Base-by-base conservation (phyloP, 2,113 vertebrate genomes). In the Pseudonaja textilis region DNA sequence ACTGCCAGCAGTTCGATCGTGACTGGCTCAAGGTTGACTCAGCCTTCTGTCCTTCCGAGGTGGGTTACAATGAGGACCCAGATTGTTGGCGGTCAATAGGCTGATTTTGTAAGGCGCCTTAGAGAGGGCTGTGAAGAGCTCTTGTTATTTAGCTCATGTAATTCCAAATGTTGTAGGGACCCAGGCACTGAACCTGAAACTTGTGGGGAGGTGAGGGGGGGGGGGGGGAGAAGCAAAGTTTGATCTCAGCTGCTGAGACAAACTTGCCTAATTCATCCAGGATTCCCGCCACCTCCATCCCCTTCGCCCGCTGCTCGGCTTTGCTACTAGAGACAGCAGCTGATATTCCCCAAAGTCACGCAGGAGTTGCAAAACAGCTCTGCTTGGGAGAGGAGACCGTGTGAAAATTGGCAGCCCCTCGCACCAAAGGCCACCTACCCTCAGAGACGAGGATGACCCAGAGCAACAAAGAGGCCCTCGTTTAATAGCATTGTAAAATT, bases 401-500 rank as follows among this genome's bases (percentile, higher is more conserved):
- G 93, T 90, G 95, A 96, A 96, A 97, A 95, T 85, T 95, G 94
- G 95, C 95, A 94, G 69, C 96, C 94, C 95, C 94, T 95, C 96
- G 94, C 94, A 97, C 95, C 85, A 10, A 92, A 94, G 96, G 88
- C 96, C 94, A 96, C 97, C 97, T 96, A 93, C 95, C 95, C 95
- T 94, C 95, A 95, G 96, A 94, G 29, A 93, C 88, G 94, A 97
- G 96, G 96, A 97, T 94, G 96, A 96, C 97, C 96, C 96, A 52
- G 96, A 95, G 96, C 97, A 95, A 96, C 94, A 96, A 97, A 96
- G 29, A 89, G 23, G 95, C 97, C 96, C 96, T 96, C 91, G 95
- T 96, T 97, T 97, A 97, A 97, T 96, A 95, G 96, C 94, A 52
- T 95, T 97, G 95, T 98, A 97, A 98, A 98, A 98, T 97, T 97